Conservation (phyloP, 2,113 vertebrate genomes). For the Hirundichthys speculiger region DNA sequence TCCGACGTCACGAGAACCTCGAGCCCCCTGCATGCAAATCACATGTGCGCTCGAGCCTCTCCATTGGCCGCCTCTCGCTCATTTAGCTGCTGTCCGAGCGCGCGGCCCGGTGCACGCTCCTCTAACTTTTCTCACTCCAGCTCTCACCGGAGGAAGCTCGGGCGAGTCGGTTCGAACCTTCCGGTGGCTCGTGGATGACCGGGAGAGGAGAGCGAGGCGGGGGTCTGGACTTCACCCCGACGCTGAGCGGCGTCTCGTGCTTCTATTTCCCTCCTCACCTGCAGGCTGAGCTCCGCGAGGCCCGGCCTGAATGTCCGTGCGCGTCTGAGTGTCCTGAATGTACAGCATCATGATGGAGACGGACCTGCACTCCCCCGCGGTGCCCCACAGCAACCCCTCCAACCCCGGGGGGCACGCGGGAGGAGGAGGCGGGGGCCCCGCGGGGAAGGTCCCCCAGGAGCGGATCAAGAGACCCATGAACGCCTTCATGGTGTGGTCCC, state of each 20-base stretch:
- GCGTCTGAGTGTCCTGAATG: slow-evolving; percentile 85
- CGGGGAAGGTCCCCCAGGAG: slow-evolving; percentile 89
- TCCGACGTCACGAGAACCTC: slow-evolving; percentile 87
- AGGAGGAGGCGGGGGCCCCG: slow-evolving; percentile 82
- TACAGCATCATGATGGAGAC: slow-evolving; percentile 99
- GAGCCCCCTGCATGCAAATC: slow-evolving; percentile 88
- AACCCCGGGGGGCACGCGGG: slow-evolving; percentile 89
- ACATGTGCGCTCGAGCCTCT: slow-evolving; percentile 77
- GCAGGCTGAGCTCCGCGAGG: slow-evolving; percentile 32
- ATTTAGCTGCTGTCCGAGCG: slow-evolving; percentile 90
- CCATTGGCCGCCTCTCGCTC: slow-evolving; percentile 88
- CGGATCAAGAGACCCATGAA: slow-evolving; percentile 93
- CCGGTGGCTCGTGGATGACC: slow-evolving; percentile 64
- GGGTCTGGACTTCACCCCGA: slow-evolving; percentile 45
- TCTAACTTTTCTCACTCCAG: slow-evolving; percentile 66
- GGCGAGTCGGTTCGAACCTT: slow-evolving; percentile 29
- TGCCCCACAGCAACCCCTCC: slow-evolving; percentile 88
- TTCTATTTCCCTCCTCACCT: slow-evolving; percentile 2
- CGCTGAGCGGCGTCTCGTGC: too few species aligned
- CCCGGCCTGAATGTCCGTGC: slow-evolving; percentile 73
- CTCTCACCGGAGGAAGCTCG: slow-evolving; percentile 70
- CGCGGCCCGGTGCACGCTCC: slow-evolving; percentile 86
- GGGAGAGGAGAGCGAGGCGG: slow-evolving; percentile 10
- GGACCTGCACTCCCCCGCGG: slow-evolving; percentile 93
- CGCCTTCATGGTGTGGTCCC: slow-evolving; percentile 91